Percentiles rank a stretch among this genome's conserved stretches.
Evolutionary conservation across 2,797 vertebrate genomes (phyloP).

Genomic region (Melanotaenia boesemani): DNA sequence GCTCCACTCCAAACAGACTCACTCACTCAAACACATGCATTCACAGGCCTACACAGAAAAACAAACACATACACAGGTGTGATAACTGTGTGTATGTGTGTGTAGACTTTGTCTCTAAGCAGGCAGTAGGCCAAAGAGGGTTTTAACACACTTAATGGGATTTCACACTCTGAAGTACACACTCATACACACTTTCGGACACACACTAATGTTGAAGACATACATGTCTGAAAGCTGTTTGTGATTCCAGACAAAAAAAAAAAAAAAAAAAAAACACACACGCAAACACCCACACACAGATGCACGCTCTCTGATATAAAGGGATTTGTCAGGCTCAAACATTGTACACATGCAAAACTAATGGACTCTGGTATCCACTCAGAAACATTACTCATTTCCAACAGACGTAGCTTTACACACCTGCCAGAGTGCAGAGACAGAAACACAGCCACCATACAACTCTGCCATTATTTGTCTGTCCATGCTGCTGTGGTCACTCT

Average conservation of each 20-base stretch:
- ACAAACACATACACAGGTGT: slow-evolving; percentile 51
- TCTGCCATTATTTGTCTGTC: slow-evolving; percentile 15
- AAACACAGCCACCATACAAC: slow-evolving; percentile 19
- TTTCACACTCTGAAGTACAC: slow-evolving; percentile 72
- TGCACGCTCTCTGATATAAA: slow-evolving; percentile 61
- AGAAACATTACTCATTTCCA: slow-evolving; percentile 41
- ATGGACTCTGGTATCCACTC: slow-evolving; percentile 58
- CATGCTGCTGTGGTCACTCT: slow-evolving; percentile 10
- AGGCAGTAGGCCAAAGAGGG: slow-evolving; percentile 71
- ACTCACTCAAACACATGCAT: slow-evolving; percentile 11
- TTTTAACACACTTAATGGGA: slow-evolving; percentile 77
- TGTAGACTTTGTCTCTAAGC: slow-evolving; percentile 35
- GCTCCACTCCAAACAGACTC: slow-evolving; percentile 13
- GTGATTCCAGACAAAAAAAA: slow-evolving; percentile 66
- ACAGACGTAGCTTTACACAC: slow-evolving; percentile 35
- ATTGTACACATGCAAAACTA: slow-evolving; percentile 71
- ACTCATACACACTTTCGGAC: slow-evolving; percentile 52
- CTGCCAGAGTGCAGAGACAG: slow-evolving; percentile 21
- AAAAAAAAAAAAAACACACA: slow-evolving; percentile 11
- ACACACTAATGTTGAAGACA: slow-evolving; percentile 75
- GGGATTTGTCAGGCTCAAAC: slow-evolving; percentile 73
- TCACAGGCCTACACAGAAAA: slow-evolving; percentile 24
- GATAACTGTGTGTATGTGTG: slow-evolving; percentile 16
- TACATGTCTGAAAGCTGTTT: slow-evolving; percentile 76
- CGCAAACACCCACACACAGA: slow-evolving; percentile 45